Evolutionary conservation across 2,797 vertebrate genomes (phyloP), one percentile per base, ranked within the genome.

Genomic region (Glyptemys insculpta): DNA sequence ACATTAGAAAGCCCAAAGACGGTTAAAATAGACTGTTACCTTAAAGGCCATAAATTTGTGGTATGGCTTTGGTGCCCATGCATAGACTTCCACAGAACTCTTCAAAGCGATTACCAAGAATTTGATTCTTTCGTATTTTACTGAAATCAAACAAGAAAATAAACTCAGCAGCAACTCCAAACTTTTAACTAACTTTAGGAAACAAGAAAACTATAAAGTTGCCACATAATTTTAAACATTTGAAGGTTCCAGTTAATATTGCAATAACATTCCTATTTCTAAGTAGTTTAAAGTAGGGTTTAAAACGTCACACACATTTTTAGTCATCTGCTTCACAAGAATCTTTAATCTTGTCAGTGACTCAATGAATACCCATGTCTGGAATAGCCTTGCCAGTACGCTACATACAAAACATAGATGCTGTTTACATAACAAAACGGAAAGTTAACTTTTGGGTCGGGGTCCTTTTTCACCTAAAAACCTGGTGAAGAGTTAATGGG

Each of bases 31-130:
- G 49, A 88, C 23, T 79, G 80, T 98, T 98, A 99, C 99, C 99
- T 99, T 99, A 98, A 99, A 99, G 97, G 99, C 99, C 99, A 99
- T 99, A 95, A 99, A 99, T 96, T 99, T 99, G 97, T 99, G 99
- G 97, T 99, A 99, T 88, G 99, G 99, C 97, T 99, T 99, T 65
- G 99, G 99, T 86, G 99, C 99, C 99, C 99, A 99, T 12, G 99
- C 99, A 94, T 99, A 99, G 85, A 99, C 99, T 98, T 99, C 99
- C 97, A 99, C 99, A 78, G 99, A 99, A 98, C 98, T 99, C 98
- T 99, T 99, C 98, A 99, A 98, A 76, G 99, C 99, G 98, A 99
- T 98, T 92, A 99, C 99, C 97, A 99, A 98, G 97, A 99, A 99
- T 94, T 99, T 99, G 98, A 99, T 99, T 97, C 99, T 98, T 98